Conservation (phyloP, 2,113 vertebrate genomes). For the Cyanocitta stelleri region DNA sequence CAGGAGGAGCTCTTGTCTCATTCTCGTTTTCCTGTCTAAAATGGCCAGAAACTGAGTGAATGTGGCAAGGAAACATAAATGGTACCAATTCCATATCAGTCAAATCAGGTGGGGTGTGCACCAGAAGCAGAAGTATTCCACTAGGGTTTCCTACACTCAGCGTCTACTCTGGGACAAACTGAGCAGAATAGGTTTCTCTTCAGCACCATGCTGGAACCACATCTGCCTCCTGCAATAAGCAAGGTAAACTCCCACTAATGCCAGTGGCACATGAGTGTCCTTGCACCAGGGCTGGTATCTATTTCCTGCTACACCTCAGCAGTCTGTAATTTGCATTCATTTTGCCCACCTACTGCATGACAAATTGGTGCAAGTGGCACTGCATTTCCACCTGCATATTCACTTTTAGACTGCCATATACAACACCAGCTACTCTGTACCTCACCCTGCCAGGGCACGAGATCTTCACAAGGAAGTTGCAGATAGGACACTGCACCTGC, state of each 20-base stretch:
- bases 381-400: conserved; percentile 37
- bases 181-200: not conserved
- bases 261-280: not conserved
- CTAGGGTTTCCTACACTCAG: not conserved
- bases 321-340: conserved; percentile 23
- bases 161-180: not conserved
- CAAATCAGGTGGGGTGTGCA: not conserved
- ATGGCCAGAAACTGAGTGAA: not conserved
- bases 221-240: not conserved
- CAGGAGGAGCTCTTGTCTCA: not conserved
- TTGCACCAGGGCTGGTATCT: not conserved
- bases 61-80: not conserved
- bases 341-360: conserved; percentile 25
- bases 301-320: conserved; percentile 31
- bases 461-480: not conserved
- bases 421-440: not conserved
- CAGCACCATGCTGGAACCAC: not conserved
- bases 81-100: not conserved
- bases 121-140: not conserved
- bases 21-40: not conserved
- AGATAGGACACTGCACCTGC: not conserved
- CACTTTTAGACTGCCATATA: not conserved
- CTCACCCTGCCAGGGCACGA: not conserved
- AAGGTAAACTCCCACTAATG: not conserved
- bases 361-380: conserved; percentile 27